phyloP scores from a whole-genome alignment of 2,113 vertebrate genomes.

The Colaptes auratus region DNA sequence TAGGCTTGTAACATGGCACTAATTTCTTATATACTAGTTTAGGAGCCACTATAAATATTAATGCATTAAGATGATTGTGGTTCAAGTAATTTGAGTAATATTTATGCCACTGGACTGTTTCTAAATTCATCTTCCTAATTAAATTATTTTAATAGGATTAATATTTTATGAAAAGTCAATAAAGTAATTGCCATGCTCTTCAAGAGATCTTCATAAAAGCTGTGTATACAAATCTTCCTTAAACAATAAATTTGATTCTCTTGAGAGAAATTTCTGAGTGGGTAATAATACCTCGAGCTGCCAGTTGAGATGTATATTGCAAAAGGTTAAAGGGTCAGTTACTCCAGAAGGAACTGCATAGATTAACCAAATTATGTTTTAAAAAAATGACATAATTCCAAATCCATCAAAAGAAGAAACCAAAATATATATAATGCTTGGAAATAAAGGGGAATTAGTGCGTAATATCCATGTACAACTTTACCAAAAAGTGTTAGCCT shows the following conservation, averaged over 20 bases:
- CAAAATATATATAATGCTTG: not conserved
- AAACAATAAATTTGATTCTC: not conserved
- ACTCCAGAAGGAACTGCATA: not conserved
- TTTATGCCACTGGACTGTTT: not conserved
- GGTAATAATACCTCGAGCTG: not conserved
- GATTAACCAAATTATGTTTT: not conserved
- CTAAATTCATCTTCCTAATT: not conserved
- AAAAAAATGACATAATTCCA: constrained; percentile 12
- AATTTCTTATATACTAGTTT: not conserved
- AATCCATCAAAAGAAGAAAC: not conserved
- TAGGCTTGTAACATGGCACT: not conserved
- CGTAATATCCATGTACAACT: not conserved
- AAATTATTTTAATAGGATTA: not conserved
- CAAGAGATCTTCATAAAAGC: not conserved
- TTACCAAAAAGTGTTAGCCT: not conserved
- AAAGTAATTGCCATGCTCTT: not conserved
- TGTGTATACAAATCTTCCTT: not conserved
- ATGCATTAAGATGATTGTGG: not conserved
- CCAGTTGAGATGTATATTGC: not conserved
- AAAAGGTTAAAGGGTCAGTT: not conserved
- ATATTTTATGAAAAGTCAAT: not conserved
- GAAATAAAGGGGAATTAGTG: not conserved
- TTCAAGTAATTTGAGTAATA: not conserved
- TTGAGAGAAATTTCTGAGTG: not conserved
- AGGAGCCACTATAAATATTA: not conserved